Percentiles rank a stretch among this genome's conserved stretches.
These are phyloP conservation scores for human DNA, from an alignment of 2,113 vertebrate species.

Conservation along the genomic window DNA sequence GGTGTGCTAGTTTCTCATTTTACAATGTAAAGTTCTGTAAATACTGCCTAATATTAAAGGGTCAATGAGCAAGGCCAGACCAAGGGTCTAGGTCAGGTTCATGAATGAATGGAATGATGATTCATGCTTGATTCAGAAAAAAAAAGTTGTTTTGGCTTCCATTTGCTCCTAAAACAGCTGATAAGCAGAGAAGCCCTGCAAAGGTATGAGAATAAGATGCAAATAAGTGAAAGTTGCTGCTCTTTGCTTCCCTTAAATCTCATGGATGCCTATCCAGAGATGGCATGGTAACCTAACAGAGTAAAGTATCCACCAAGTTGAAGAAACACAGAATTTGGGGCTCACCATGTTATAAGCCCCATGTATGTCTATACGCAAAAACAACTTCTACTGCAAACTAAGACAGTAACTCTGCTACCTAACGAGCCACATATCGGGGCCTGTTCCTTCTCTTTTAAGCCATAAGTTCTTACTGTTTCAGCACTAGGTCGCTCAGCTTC, in stretches of 20 bases:
- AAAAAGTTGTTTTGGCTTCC: not conserved
- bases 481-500: not conserved
- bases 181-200: not conserved
- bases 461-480: not conserved
- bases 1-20: not conserved
- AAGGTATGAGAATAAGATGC: not conserved
- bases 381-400: not conserved
- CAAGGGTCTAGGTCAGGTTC: not conserved
- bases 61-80: not conserved
- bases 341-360: not conserved
- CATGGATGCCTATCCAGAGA: not conserved
- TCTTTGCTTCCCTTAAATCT: not conserved
- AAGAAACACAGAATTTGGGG: not conserved
- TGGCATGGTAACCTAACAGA: not conserved
- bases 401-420: not conserved
- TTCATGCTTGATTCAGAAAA: not conserved
- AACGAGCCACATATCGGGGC: not conserved
- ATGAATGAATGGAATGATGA: not conserved
- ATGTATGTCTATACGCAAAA: not conserved
- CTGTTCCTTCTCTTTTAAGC: not conserved
- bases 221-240: not conserved
- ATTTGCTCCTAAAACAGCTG: not conserved
- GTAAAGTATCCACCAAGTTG: not conserved
- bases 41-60: not conserved
- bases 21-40: not conserved